Evolutionary conservation across 1,140 invertebrate species (phyloP).

Genomic region (Drepana arcuata): DNA sequence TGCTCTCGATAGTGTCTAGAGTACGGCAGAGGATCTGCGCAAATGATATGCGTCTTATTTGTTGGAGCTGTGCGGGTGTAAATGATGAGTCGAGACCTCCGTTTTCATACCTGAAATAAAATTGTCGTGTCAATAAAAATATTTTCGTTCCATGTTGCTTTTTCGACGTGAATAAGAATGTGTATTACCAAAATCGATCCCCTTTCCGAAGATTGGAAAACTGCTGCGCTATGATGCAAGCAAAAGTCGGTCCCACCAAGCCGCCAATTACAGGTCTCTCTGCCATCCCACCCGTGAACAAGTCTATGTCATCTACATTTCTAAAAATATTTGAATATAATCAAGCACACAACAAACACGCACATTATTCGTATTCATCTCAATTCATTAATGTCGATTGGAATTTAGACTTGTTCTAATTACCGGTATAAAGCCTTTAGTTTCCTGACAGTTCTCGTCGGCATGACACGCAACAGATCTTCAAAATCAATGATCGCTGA

Average conservation of each 20-base stretch:
- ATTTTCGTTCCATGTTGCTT: too few species aligned
- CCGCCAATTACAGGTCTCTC: slow-evolving; percentile 87
- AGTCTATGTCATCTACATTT: slow-evolving; percentile 88
- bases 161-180: too few species aligned
- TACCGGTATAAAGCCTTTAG: slow-evolving; percentile 77
- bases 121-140: too few species aligned
- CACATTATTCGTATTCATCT: neutral
- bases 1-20: slow-evolving; percentile 79
- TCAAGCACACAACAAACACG: too few species aligned
- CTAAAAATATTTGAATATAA: slow-evolving; percentile 53
- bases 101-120: slow-evolving; percentile 80
- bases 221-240: slow-evolving; percentile 95
- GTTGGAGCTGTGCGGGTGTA: slow-evolving; percentile 86
- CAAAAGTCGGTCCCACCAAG: slow-evolving; percentile 94
- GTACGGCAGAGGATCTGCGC: slow-evolving; percentile 91
- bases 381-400: neutral
- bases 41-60: slow-evolving; percentile 85
- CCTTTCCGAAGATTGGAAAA: slow-evolving; percentile 90
- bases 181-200: slow-evolving; percentile 92
- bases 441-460: slow-evolving; percentile 75
- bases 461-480: slow-evolving; percentile 83
- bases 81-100: slow-evolving; percentile 81
- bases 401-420: too few species aligned
- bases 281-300: slow-evolving; percentile 91
- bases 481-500: slow-evolving; percentile 80